Evolutionary conservation across 2,888 invertebrate genomes (phyloP).

Genomic region (Cheilosia pagana): DNA sequence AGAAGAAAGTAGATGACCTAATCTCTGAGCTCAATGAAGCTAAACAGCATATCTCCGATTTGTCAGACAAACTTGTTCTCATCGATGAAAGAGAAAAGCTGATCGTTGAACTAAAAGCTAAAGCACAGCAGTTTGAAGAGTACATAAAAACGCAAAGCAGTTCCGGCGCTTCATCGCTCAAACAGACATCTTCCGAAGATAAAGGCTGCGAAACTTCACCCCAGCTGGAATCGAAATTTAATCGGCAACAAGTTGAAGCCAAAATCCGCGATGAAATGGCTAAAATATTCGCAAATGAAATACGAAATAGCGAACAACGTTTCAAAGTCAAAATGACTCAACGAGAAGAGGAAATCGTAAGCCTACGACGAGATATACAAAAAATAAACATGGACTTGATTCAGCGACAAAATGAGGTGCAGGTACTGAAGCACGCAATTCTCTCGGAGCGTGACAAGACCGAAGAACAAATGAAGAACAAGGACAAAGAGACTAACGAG

Average conservation of each 20-base stretch:
- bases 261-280: slow-evolving; percentile 88
- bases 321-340: slow-evolving; percentile 83
- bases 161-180: slow-evolving; percentile 78
- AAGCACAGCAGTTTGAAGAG: slow-evolving; percentile 87
- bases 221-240: slow-evolving; percentile 80
- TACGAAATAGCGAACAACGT: slow-evolving; percentile 85
- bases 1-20: slow-evolving; percentile 79
- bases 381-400: slow-evolving; percentile 78
- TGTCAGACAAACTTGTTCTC: slow-evolving; percentile 81
- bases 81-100: slow-evolving; percentile 86
- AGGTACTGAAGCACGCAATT: slow-evolving; percentile 82
- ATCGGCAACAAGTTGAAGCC: slow-evolving; percentile 79
- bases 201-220: slow-evolving; percentile 82
- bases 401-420: slow-evolving; percentile 80
- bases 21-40: slow-evolving; percentile 80
- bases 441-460: slow-evolving; percentile 82
- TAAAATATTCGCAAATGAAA: slow-evolving; percentile 86
- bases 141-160: slow-evolving; percentile 86
- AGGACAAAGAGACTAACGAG: slow-evolving; percentile 77
- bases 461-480: slow-evolving; percentile 78
- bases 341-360: slow-evolving; percentile 78
- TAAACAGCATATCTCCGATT: slow-evolving; percentile 79
- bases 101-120: slow-evolving; percentile 86
- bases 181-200: slow-evolving; percentile 60
- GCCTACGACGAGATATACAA: slow-evolving; percentile 79